These are phyloP conservation scores for Erpetoichthys calabaricus DNA, from an alignment of 2,797 vertebrate genomes.

Conservation along the genomic window DNA sequence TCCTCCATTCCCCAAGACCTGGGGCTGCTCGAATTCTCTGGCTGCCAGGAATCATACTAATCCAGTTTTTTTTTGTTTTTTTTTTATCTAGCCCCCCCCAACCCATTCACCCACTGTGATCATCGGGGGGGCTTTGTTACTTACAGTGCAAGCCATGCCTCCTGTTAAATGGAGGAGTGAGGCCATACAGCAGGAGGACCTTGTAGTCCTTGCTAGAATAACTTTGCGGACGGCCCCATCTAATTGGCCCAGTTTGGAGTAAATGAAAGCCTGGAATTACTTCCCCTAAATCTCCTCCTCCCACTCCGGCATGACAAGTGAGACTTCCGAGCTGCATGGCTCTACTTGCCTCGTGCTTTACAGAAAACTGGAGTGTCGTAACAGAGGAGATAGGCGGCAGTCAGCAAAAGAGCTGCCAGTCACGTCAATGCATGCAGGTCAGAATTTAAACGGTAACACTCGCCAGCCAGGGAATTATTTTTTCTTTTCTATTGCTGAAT, in stretches of 20 bases:
- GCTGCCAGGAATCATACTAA: slow-evolving; percentile 31
- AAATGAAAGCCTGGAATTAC: background rate
- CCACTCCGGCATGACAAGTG: background rate
- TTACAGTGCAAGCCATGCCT: slow-evolving; percentile 16
- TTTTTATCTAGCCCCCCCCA: too few species aligned
- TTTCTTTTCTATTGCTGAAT: too few species aligned
- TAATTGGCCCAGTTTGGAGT: background rate
- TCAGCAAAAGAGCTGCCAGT: too few species aligned
- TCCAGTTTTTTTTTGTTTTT: slow-evolving; percentile 25
- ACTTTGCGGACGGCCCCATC: slow-evolving; percentile 31
- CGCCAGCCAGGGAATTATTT: too few species aligned
- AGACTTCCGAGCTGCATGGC: too few species aligned
- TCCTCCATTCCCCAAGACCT: slow-evolving; percentile 14
- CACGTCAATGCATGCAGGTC: too few species aligned
- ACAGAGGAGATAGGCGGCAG: too few species aligned
- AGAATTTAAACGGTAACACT: too few species aligned
- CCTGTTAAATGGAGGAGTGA: slow-evolving; percentile 15
- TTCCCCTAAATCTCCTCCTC: slow-evolving; percentile 15
- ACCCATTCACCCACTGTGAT: slow-evolving; percentile 9
- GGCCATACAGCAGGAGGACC: slow-evolving; percentile 17
- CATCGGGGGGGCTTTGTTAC: slow-evolving; percentile 33
- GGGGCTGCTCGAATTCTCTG: slow-evolving; percentile 1
- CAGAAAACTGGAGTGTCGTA: too few species aligned
- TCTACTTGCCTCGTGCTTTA: too few species aligned
- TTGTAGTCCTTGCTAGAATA: slow-evolving; percentile 13